Percentiles rank a stretch among this genome's conserved stretches.
Evolutionary conservation across 2,113 vertebrate genomes (phyloP).

Genomic region (Melanostigma gelatinosum): DNA sequence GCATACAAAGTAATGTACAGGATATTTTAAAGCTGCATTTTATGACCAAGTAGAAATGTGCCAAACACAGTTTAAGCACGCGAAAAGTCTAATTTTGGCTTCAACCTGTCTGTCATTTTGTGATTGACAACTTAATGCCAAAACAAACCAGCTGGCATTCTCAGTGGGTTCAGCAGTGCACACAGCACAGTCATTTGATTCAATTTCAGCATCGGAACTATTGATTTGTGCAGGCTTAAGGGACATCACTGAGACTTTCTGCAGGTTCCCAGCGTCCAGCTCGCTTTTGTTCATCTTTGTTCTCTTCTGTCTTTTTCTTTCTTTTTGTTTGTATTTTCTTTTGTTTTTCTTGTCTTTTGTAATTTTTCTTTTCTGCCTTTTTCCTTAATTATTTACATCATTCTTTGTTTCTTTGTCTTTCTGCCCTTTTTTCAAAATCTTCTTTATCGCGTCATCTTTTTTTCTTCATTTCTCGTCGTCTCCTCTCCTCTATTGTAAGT

Average conservation of each 20-base stretch:
- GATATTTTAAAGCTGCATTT: background rate
- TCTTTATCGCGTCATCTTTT: background rate
- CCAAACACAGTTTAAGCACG: background rate
- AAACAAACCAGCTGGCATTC: background rate
- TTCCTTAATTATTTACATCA: background rate
- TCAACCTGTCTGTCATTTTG: background rate
- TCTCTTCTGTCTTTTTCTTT: background rate
- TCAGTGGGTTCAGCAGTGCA: background rate
- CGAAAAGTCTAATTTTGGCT: background rate
- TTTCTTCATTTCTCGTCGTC: background rate
- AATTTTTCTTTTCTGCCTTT: background rate
- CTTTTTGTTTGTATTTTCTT: background rate
- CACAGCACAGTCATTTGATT: background rate
- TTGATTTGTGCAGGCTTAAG: conserved; percentile 27
- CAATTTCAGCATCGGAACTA: background rate
- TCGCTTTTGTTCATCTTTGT: background rate
- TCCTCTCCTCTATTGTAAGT: background rate
- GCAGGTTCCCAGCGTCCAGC: conserved; percentile 4
- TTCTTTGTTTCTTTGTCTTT: too few relatives aligned
- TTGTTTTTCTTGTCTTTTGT: background rate
- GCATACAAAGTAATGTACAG: background rate
- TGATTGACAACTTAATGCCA: background rate
- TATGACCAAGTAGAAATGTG: background rate
- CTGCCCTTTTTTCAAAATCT: too few relatives aligned
- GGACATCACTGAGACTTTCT: background rate